Percentiles rank a stretch among this genome's conserved stretches.
Evolutionary conservation across 2,888 invertebrate species (phyloP).

Genomic region (Mesopsocus fuscifrons): DNA sequence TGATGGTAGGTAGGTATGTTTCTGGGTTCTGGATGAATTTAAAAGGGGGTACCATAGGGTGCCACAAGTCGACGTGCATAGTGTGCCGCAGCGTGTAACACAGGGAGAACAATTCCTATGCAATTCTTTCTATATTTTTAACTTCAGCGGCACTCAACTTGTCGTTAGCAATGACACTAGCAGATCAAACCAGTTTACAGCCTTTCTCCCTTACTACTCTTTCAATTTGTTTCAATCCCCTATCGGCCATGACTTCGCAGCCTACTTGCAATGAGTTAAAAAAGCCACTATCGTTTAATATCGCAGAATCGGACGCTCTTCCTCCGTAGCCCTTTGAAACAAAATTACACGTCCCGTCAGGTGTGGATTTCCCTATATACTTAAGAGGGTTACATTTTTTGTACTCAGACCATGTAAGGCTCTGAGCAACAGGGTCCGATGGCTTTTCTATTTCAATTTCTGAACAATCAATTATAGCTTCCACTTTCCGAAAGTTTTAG

Average conservation of each 20-base stretch:
- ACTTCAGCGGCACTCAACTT: slow-evolving; percentile 16
- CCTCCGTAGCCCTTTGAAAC: slow-evolving; percentile 18
- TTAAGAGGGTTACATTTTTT: slow-evolving; percentile 18
- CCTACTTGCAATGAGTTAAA: slow-evolving; percentile 14
- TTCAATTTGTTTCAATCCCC: slow-evolving; percentile 18
- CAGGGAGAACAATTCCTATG: too few species aligned
- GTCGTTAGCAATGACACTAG: slow-evolving; percentile 14
- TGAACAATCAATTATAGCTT: slow-evolving; percentile 22
- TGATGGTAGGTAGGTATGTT: too few species aligned
- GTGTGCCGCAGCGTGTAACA: too few species aligned
- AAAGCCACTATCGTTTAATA: slow-evolving; percentile 17
- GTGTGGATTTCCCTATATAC: slow-evolving; percentile 16
- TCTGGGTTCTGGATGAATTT: too few species aligned
- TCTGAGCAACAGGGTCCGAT: slow-evolving; percentile 19
- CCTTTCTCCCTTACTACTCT: slow-evolving; percentile 12
- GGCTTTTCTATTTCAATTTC: slow-evolving; percentile 24
- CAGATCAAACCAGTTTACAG: slow-evolving; percentile 16
- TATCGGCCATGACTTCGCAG: slow-evolving; percentile 16
- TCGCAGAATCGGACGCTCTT: slow-evolving; percentile 14
- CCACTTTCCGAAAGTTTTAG: slow-evolving; percentile 17
- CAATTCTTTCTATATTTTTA: slow-evolving; percentile 17
- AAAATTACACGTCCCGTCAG: slow-evolving; percentile 18
- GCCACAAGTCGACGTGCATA: too few species aligned
- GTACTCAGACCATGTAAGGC: slow-evolving; percentile 22
- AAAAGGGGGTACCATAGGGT: too few species aligned